phyloP scores from a whole-genome alignment of 2,888 invertebrate genomes.

The Agonum fuliginosum region DNA sequence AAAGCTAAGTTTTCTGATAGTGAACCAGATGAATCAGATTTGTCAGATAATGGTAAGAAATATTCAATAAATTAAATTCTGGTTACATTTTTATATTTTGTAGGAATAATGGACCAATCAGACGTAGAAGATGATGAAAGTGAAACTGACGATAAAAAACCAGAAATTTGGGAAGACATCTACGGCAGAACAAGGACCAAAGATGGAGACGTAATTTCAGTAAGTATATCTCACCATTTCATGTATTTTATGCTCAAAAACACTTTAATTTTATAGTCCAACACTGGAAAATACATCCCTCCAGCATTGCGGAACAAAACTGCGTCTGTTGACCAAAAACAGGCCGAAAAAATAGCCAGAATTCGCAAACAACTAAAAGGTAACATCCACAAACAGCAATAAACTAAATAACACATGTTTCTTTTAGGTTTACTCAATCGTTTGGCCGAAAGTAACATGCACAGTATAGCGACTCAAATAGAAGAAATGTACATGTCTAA shows the following conservation, averaged over 20 bases:
- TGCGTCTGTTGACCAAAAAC: slow-evolving; percentile 67
- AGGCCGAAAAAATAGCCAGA: slow-evolving; percentile 76
- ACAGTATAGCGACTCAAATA: slow-evolving; percentile 85
- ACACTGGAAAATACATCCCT: slow-evolving; percentile 79
- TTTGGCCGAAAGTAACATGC: slow-evolving; percentile 90
- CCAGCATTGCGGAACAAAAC: slow-evolving; percentile 82
- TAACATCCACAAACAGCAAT: not conserved
- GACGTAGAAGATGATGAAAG: slow-evolving; percentile 59
- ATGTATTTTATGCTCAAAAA: not conserved
- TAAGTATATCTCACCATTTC: slow-evolving; percentile 66
- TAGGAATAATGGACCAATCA: slow-evolving; percentile 45
- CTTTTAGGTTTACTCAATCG: slow-evolving; percentile 84
- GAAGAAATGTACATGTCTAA: slow-evolving; percentile 87
- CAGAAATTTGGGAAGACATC: slow-evolving; percentile 88
- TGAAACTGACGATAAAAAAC: slow-evolving; percentile 39
- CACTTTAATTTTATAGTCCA: not conserved
- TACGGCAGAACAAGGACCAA: slow-evolving; percentile 91
- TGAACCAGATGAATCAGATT: slow-evolving; percentile 53
- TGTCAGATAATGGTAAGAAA: slow-evolving; percentile 5
- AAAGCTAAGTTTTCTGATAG: slow-evolving; percentile 1
- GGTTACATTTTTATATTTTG: slow-evolving; percentile 13
- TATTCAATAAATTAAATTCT: slow-evolving; percentile 1
- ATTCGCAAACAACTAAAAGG: slow-evolving; percentile 91
- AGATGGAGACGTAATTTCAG: slow-evolving; percentile 85
- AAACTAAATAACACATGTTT: not conserved